Evolutionary conservation across 1,140 invertebrate species (phyloP).

Genomic region (Battus philenor): DNA sequence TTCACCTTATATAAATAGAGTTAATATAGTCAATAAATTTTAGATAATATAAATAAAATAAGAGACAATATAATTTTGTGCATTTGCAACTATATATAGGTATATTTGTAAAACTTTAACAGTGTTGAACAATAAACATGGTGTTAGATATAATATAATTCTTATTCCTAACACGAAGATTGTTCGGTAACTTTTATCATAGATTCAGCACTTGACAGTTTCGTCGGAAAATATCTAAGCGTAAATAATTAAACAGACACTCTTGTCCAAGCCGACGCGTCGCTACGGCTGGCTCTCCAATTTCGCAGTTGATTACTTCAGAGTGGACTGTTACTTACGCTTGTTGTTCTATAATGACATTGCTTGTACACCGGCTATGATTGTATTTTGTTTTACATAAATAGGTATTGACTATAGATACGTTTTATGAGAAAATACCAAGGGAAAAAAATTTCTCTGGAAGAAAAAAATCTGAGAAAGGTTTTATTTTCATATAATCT

Average conservation of each 20-base stretch:
- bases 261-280: not conserved
- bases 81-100: no score
- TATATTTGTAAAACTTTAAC: no score
- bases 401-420: no score
- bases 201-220: slow-evolving; percentile 7
- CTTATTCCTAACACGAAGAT: not conserved
- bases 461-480: no score
- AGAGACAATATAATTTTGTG: slow-evolving; percentile 2
- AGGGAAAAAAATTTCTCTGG: not conserved
- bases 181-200: slow-evolving; percentile 1
- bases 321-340: slow-evolving; percentile 10
- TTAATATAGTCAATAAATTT: no score
- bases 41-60: not conserved
- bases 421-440: no score
- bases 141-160: no score
- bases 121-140: no score
- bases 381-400: not conserved
- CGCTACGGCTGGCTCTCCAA: slow-evolving; percentile 11
- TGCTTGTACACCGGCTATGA: slow-evolving; percentile 1
- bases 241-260: slow-evolving; percentile 15
- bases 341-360: not conserved
- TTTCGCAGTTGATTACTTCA: slow-evolving; percentile 14
- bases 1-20: no score
- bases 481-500: no score
- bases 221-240: slow-evolving; percentile 13